These are phyloP conservation scores for Etheostoma cragini DNA, from an alignment of 2,113 vertebrate species.

Conservation along the genomic window DNA sequence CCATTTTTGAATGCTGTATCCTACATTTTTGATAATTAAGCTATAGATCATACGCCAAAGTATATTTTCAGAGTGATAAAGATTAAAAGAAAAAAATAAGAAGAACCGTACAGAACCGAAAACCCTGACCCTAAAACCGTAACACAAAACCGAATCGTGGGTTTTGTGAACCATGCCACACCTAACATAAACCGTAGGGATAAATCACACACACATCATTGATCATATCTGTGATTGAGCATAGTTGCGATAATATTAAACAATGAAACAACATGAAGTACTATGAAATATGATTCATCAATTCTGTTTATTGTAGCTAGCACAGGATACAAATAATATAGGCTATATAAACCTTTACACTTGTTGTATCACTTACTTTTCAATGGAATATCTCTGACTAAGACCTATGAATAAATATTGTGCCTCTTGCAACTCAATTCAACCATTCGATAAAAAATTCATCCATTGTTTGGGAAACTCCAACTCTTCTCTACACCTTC, in stretches of 20 bases:
- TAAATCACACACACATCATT: background rate
- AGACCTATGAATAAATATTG: conserved; percentile 87
- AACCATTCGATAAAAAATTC: conserved; percentile 96
- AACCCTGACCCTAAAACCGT: too few relatives aligned
- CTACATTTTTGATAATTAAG: too few relatives aligned
- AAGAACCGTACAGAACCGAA: too few relatives aligned
- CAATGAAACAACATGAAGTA: background rate
- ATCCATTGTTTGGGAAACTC: conserved; percentile 90
- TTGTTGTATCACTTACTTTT: conserved; percentile 63
- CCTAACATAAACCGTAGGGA: background rate
- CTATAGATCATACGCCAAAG: too few relatives aligned
- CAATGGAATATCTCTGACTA: conserved; percentile 64
- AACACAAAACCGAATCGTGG: too few relatives aligned
- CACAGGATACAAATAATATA: conserved; percentile 8
- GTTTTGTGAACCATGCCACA: too few relatives aligned
- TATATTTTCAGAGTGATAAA: too few relatives aligned
- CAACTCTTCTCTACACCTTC: conserved; percentile 89
- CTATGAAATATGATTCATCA: background rate
- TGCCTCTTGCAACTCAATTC: conserved; percentile 90
- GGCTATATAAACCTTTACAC: conserved; percentile 13
- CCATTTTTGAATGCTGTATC: too few relatives aligned
- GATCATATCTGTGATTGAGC: background rate
- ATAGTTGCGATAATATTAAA: background rate
- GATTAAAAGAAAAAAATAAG: too few relatives aligned
- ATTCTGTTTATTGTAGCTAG: background rate